These are phyloP conservation scores for Luperina testacea DNA, from an alignment of 2,888 invertebrate genomes.

Conservation along the genomic window DNA sequence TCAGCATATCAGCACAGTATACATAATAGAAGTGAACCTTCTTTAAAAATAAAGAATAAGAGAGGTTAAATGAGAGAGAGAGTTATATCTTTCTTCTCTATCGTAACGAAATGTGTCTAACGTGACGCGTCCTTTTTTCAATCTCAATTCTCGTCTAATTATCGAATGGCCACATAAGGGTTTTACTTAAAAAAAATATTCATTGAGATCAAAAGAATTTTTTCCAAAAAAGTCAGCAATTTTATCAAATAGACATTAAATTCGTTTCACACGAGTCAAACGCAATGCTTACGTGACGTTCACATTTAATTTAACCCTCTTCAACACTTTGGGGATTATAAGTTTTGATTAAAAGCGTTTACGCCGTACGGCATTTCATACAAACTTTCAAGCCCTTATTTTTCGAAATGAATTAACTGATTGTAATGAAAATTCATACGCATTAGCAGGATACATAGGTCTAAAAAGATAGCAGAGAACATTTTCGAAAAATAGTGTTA, in stretches of 20 bases:
- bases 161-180: not conserved
- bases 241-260: not conserved
- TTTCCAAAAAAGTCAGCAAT: not conserved
- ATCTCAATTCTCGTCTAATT: not conserved
- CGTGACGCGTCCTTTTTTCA: not conserved
- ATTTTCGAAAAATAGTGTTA: too few relatives aligned
- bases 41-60: too few relatives aligned
- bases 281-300: not conserved
- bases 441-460: too few relatives aligned
- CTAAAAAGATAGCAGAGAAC: too few relatives aligned
- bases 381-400: too few relatives aligned
- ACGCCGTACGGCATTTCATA: too few relatives aligned
- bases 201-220: too few relatives aligned
- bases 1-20: not conserved
- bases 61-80: too few relatives aligned
- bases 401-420: too few relatives aligned
- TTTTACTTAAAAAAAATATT: not conserved
- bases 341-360: not conserved
- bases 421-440: too few relatives aligned
- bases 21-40: not conserved
- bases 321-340: slow-evolving; percentile 7
- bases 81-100: too few relatives aligned
- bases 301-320: not conserved
- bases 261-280: not conserved
- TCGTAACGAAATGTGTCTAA: not conserved